A percentile compares a stretch with the other conserved stretches of the same genome.
Conservation (phyloP, 2,113 vertebrate species). For the Abramis brama region DNA sequence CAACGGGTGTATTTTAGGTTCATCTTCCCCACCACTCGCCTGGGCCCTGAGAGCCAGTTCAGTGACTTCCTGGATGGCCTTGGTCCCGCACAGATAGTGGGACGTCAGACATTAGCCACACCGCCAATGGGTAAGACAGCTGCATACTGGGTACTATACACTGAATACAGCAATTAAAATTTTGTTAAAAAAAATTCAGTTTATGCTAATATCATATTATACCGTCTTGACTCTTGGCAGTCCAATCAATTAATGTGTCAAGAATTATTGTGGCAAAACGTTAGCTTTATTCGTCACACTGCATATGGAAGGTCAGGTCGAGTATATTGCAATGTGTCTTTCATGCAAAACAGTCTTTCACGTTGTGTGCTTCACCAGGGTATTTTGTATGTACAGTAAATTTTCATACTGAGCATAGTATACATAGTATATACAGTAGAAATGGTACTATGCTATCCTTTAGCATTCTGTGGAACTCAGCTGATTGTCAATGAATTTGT, state of each 20-base stretch:
- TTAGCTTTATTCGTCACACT: neutral
- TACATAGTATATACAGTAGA: neutral
- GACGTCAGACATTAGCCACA: slow-evolving; percentile 93
- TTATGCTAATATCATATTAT: neutral
- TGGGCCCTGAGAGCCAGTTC: slow-evolving; percentile 96
- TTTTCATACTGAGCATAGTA: neutral
- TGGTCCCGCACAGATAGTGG: slow-evolving; percentile 96
- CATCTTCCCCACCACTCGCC: slow-evolving; percentile 91
- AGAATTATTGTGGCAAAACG: too few species aligned
- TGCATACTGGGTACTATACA: neutral
- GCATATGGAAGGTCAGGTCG: neutral
- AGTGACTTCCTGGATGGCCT: slow-evolving; percentile 97
- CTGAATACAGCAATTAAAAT: neutral
- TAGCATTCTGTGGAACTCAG: neutral
- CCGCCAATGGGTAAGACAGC: slow-evolving; percentile 90
- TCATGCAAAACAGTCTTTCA: too few species aligned
- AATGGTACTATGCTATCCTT: neutral
- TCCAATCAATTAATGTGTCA: too few species aligned
- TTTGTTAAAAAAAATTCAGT: neutral
- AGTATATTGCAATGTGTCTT: neutral
- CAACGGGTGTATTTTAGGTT: slow-evolving; percentile 76
- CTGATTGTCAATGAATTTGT: too few species aligned
- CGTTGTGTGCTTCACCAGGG: too few species aligned
- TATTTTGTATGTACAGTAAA: too few species aligned
- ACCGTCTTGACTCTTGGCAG: neutral